Base-by-base conservation (phyloP, 2,797 vertebrate species). In the Myoxocephalus aenaeus region DNA sequence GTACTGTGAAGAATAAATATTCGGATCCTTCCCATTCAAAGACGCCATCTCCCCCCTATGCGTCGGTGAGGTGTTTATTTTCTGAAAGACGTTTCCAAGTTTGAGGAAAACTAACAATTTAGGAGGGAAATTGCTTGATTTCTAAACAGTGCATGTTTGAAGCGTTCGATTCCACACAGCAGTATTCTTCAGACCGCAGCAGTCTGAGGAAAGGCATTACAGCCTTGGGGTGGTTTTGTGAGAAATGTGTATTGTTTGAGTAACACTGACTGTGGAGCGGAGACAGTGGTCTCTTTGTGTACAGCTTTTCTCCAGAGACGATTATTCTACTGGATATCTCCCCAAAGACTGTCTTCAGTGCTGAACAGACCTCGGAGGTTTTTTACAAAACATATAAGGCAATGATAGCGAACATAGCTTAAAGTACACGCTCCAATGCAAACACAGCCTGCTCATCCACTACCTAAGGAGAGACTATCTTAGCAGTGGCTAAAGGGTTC, bases 161-260 rank as follows among this genome's bases (percentile, higher is more conserved):
- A 53, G 67, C 2, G 3, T 46, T 65, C 51, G 29, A 57, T 38
- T 53, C 44, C 7, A 27, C 6, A 15, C 53, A 34, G 69, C 44
- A 62, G 70, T 40, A 53, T 70, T 86, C 80, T 77, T 81, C 69
- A 82, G 62, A 61, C 32, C 3, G 4, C 79, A 20, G 65, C 61
- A 79, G 65, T 84, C 56, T 69, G 36, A 80, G 34, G 58, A 70
- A 67, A 75, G 51, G 80, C 71, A 75, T 85, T 58, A 84, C 77
- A 72, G 76, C 86, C 84, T 81, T 9, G 27, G 59, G 82, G 68
- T 72, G 71, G 70, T 75, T 87, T 87, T 72, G 64, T 77, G 81
- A 79, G 36, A 70, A 53, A 86, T 87, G 85, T 81, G 83, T 77
- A 84, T 80, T 84, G 81, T 89, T 91, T 89, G 76, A 88, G 79